These are phyloP conservation scores for Pyralis farinalis DNA, from an alignment of 2,888 invertebrate genomes.

Conservation along the genomic window DNA sequence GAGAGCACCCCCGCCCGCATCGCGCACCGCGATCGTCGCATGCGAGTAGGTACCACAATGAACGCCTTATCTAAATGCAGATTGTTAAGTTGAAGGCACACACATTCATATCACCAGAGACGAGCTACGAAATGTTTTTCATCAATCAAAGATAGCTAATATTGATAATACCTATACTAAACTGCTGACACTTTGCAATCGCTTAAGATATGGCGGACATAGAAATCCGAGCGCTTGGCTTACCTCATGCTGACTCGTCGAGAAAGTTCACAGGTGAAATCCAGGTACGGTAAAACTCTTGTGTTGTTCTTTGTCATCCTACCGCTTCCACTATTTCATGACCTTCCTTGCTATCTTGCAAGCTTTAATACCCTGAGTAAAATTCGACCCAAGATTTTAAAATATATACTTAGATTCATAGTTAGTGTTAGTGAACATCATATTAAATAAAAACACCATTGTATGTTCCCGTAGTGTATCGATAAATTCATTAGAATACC, in stretches of 20 bases:
- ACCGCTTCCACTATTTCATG: conserved; percentile 38
- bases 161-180: neutral
- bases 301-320: conserved; percentile 31
- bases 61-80: conserved; percentile 32
- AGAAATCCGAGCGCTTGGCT: conserved; percentile 56
- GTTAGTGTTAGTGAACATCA: too few relatives aligned
- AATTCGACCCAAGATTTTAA: too few relatives aligned
- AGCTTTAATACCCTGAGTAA: conserved; percentile 19
- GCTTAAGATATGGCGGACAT: conserved; percentile 32
- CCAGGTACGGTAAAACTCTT: conserved; percentile 47
- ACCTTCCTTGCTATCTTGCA: conserved; percentile 27
- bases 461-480: too few relatives aligned
- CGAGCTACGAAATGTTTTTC: neutral
- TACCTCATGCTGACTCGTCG: conserved; percentile 53
- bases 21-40: conserved; percentile 73
- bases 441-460: too few relatives aligned
- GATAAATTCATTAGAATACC: too few relatives aligned
- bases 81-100: conserved; percentile 22
- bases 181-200: conserved; percentile 12
- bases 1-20: conserved; percentile 63
- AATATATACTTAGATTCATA: too few relatives aligned
- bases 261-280: conserved; percentile 25
- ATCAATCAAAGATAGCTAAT: too few relatives aligned
- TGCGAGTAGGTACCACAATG: conserved; percentile 64
- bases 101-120: neutral